Percentiles rank a stretch among this genome's conserved stretches.
Conservation (phyloP, 1,140 invertebrate species). For the Brachionus rubens region DNA sequence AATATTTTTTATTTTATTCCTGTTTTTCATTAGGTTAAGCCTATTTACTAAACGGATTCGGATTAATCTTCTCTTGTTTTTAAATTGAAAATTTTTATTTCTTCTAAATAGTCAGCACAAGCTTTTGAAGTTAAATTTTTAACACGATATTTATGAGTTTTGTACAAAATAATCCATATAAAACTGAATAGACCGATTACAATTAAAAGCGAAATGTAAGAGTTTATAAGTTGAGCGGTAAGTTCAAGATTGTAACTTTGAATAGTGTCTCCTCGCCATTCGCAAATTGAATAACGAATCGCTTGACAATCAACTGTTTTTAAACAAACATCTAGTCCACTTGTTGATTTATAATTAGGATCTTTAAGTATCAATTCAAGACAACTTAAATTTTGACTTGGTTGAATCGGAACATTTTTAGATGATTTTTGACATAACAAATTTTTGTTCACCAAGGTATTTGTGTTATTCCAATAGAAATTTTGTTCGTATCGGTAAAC, state of each 20-base stretch:
- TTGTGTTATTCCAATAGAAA: not conserved
- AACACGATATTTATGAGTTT: not conserved
- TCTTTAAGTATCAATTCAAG: not conserved
- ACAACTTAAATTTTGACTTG: not conserved
- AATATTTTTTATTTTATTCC: too few species aligned
- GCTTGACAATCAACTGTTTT: not conserved
- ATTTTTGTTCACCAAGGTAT: not conserved
- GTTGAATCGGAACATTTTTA: not conserved
- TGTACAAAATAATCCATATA: slow-evolving; percentile 17
- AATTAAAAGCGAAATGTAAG: slow-evolving; percentile 1
- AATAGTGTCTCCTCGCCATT: slow-evolving; percentile 16
- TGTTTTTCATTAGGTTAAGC: too few species aligned
- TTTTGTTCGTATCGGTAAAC: not conserved
- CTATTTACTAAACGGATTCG: not conserved
- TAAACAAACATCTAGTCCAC: not conserved
- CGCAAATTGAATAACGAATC: slow-evolving; percentile 1
- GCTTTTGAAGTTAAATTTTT: slow-evolving; percentile 8
- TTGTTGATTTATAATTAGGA: not conserved
- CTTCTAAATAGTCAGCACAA: slow-evolving; percentile 9
- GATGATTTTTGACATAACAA: not conserved
- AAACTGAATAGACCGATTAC: slow-evolving; percentile 1
- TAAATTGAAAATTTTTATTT: slow-evolving; percentile 15
- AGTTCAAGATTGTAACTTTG: slow-evolving; percentile 27
- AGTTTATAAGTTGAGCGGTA: not conserved
- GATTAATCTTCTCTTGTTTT: not conserved